Evolutionary conservation across 1,140 invertebrate genomes (phyloP).

Genomic region (Cydia strobilella): DNA sequence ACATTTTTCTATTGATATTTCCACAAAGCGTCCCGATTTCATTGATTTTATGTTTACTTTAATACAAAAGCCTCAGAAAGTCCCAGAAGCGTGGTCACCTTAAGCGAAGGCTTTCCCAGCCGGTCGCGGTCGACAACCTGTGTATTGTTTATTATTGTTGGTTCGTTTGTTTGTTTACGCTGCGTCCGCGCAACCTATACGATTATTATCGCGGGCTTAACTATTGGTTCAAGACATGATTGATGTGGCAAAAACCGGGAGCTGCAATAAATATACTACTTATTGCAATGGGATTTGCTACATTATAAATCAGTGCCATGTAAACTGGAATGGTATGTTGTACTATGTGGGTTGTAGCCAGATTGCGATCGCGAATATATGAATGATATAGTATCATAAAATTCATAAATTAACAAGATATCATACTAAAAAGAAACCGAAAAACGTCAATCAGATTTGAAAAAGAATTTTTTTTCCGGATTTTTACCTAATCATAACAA

Average conservation of each 20-base stretch:
- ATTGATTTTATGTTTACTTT: neutral
- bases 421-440: too few species aligned
- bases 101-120: conserved; percentile 1
- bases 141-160: conserved; percentile 16
- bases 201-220: conserved; percentile 13
- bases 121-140: conserved; percentile 9
- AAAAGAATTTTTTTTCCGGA: too few species aligned
- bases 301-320: neutral
- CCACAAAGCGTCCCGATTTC: neutral
- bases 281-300: neutral
- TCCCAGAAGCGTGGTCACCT: neutral
- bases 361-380: too few species aligned
- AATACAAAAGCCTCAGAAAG: neutral
- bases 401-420: too few species aligned
- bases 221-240: neutral
- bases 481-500: too few species aligned
- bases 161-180: conserved; percentile 17
- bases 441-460: too few species aligned
- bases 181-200: neutral
- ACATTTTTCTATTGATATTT: neutral
- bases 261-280: neutral
- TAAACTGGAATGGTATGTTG: too few species aligned
- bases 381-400: too few species aligned
- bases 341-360: too few species aligned
- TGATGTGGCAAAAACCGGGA: neutral